A percentile compares a stretch with the other conserved stretches of the same genome.
phyloP scores from a whole-genome alignment of 2,888 invertebrate genomes.

The Drosophila antonietae region DNA sequence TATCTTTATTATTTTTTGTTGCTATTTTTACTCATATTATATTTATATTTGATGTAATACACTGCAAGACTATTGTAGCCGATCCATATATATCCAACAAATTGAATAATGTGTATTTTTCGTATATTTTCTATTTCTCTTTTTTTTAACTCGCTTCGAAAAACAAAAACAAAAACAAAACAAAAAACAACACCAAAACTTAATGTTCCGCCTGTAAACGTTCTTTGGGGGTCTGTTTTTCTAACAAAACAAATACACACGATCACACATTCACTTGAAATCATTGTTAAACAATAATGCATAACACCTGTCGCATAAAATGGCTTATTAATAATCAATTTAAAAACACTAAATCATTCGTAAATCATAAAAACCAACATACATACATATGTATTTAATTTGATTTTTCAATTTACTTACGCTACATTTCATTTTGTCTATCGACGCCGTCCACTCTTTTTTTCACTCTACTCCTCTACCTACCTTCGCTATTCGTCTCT shows the following conservation, averaged over 20 bases:
- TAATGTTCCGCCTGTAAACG: slow-evolving; percentile 82
- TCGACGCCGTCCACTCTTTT: slow-evolving; percentile 33
- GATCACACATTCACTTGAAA: slow-evolving; percentile 36
- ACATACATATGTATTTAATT: slow-evolving; percentile 1
- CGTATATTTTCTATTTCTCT: slow-evolving; percentile 84
- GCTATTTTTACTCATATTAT: slow-evolving; percentile 52
- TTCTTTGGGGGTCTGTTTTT: slow-evolving; percentile 82
- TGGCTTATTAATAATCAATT: slow-evolving; percentile 65
- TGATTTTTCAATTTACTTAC: slow-evolving; percentile 22
- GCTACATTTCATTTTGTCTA: slow-evolving; percentile 31
- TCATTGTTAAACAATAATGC: slow-evolving; percentile 59
- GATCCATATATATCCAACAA: slow-evolving; percentile 69
- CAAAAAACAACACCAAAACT: slow-evolving; percentile 48
- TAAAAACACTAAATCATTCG: slow-evolving; percentile 31
- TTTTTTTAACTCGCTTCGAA: slow-evolving; percentile 84
- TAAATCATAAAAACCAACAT: neutral
- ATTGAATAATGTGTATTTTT: slow-evolving; percentile 82
- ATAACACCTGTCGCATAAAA: slow-evolving; percentile 34
- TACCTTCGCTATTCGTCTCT: slow-evolving; percentile 17
- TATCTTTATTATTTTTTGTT: slow-evolving; percentile 34
- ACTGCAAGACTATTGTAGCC: slow-evolving; percentile 57
- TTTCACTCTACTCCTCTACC: slow-evolving; percentile 15
- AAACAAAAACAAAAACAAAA: slow-evolving; percentile 45
- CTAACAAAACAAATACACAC: slow-evolving; percentile 70
- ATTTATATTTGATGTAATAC: slow-evolving; percentile 46